Evolutionary conservation across 2,888 invertebrate species (phyloP), one percentile per base, ranked within the genome.

Genomic region (Empis livida): DNA sequence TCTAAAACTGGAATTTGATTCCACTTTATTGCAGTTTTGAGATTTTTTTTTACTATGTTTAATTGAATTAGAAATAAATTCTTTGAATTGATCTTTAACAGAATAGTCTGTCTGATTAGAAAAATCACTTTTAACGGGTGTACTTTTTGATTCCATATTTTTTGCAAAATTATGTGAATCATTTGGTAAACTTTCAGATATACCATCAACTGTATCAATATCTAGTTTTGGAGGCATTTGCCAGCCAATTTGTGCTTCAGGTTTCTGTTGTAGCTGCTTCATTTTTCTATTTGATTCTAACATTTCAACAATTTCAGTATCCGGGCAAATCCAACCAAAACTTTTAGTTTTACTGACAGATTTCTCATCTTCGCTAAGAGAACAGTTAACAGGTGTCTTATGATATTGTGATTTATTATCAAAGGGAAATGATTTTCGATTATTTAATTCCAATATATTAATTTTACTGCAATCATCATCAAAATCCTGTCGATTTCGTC

Each of bases 161-260:
- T 55, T 54, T 1, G 60, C 65, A 13, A 67, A 54, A 53, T 67
- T 67, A 42, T 62, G 57, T 39, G 56, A 56, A 8, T 59, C 55
- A 10, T 46, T 45, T 5, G 20, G 15, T 3, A 20, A 14, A 14
- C 30, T 15, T 13, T 37, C 16, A 10, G 45, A 38, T 6, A 52
- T 54, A 2, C 62, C 60, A 50, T 68, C 68, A 1, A 68, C 68
- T 0, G 63, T 65, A 43, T 68, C 68, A 17, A 68, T 55, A 15
- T 62, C 57, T 4, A 63, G 42, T 47, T 65, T 67, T 0, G 54
- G 57, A 2, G 63, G 59, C n/a, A 55, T 5, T 42, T 56, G 56
- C 64, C 64, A 66, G 3, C 64, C 63, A 10, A 64, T 51, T 50
- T 63, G 61, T 3, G 65, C 59, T 31, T 56, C 37, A 1, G 55